phyloP scores from a whole-genome alignment of 2,113 vertebrate genomes.

The Leptobrachium leishanense region DNA sequence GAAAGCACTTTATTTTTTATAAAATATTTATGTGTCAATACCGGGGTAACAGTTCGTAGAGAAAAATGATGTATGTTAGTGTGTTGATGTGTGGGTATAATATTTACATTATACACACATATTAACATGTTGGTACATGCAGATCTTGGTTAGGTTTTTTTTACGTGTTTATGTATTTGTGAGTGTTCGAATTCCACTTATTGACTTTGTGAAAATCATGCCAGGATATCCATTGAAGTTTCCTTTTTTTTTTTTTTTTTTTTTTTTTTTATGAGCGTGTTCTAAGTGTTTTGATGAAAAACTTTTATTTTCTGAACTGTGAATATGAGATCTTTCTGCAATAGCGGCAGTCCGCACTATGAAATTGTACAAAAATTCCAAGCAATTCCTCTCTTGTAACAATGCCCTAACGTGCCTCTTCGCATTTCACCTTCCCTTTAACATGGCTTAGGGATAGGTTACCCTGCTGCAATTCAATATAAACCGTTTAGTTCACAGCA shows the following conservation, averaged over 20 bases:
- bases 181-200: constrained; percentile 10
- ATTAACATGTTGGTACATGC: background rate
- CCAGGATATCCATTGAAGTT: background rate
- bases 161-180: background rate
- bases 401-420: too few species aligned
- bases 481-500: too few species aligned
- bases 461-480: too few species aligned
- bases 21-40: constrained; percentile 75
- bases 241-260: background rate
- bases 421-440: too few species aligned
- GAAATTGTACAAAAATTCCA: background rate
- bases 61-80: background rate
- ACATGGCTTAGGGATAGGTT: too few species aligned
- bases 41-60: constrained; percentile 39
- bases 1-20: constrained; percentile 96
- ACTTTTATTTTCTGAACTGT: constrained; percentile 20
- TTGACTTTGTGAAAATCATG: background rate
- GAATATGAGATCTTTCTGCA: constrained; percentile 10
- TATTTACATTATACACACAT: background rate
- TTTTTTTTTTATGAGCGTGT: background rate
- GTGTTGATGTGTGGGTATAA: background rate
- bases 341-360: background rate
- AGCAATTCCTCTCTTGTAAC: background rate
- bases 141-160: constrained; percentile 13
- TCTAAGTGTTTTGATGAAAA: background rate